Percentiles rank a stretch among this genome's conserved stretches.
These are phyloP conservation scores for Volucella zonaria DNA, from an alignment of 2,888 invertebrate genomes.

Conservation along the genomic window DNA sequence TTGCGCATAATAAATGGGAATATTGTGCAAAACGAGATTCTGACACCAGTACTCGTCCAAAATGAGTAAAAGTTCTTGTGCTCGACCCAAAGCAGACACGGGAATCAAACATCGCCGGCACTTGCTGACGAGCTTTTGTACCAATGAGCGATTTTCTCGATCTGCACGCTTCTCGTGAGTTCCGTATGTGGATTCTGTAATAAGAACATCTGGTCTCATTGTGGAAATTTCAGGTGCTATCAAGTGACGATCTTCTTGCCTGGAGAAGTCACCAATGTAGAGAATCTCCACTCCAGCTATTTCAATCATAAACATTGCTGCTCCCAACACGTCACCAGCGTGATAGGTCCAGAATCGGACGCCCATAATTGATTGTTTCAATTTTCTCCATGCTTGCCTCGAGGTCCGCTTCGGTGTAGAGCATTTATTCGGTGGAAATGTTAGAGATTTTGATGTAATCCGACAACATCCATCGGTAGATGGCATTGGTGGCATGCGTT, in stretches of 20 bases:
- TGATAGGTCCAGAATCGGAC: slow-evolving; percentile 99
- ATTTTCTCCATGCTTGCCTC: slow-evolving; percentile 99
- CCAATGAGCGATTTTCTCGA: slow-evolving; percentile 94
- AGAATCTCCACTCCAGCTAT: slow-evolving; percentile 98
- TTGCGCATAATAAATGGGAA: slow-evolving; percentile 99
- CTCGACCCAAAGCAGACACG: slow-evolving; percentile 98
- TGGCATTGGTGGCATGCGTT: slow-evolving; percentile 99
- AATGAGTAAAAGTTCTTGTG: slow-evolving; percentile 97
- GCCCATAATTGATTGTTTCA: slow-evolving; percentile 96
- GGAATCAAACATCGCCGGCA: slow-evolving; percentile 99
- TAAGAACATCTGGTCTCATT: slow-evolving; percentile 97
- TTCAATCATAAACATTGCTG: slow-evolving; percentile 99
- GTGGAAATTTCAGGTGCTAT: slow-evolving; percentile 99
- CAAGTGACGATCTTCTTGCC: slow-evolving; percentile 99
- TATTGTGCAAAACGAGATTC: slow-evolving; percentile 92
- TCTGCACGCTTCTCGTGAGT: slow-evolving; percentile 99
- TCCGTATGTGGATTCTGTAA: slow-evolving; percentile 99
- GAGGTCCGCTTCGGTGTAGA: slow-evolving; percentile 98
- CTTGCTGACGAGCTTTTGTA: slow-evolving; percentile 97
- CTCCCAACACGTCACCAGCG: slow-evolving; percentile 99
- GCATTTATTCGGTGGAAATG: slow-evolving; percentile 97
- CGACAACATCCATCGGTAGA: slow-evolving; percentile 98
- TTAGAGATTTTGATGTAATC: slow-evolving; percentile 99
- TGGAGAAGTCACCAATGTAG: slow-evolving; percentile 99
- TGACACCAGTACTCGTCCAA: slow-evolving; percentile 99